Evolutionary conservation across 2,888 invertebrate species (phyloP).

Genomic region (Apeira syringaria): DNA sequence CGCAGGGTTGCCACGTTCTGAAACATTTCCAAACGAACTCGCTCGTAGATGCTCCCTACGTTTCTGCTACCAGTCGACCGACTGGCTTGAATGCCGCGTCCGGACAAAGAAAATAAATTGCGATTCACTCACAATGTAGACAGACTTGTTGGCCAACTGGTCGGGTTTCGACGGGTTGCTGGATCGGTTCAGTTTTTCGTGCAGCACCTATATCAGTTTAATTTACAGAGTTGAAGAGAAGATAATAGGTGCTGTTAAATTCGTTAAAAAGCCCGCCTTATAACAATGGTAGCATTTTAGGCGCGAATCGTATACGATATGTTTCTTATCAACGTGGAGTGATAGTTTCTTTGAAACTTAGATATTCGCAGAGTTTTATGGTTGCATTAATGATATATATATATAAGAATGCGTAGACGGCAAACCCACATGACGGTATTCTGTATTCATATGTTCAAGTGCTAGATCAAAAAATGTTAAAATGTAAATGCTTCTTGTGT

Average conservation of each 20-base stretch:
- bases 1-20: constrained; percentile 32
- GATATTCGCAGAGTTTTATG: no score
- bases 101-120: constrained; percentile 79
- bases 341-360: no score
- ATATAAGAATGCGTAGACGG: no score
- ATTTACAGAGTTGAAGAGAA: constrained; percentile 74
- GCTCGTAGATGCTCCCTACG: constrained; percentile 39
- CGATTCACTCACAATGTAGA: constrained; percentile 49
- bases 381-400: no score
- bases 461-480: no score
- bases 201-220: constrained; percentile 62
- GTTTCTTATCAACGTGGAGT: background rate
- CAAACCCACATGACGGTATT: no score
- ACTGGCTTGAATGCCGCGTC: constrained; percentile 46
- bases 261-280: constrained; percentile 63
- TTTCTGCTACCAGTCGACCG: constrained; percentile 42
- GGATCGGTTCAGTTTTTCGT: constrained; percentile 49
- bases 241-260: constrained; percentile 75
- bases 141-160: constrained; percentile 32
- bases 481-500: no score
- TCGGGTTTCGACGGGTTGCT: constrained; percentile 43
- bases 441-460: no score
- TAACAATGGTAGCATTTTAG: constrained; percentile 30
- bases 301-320: constrained; percentile 1
- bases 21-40: constrained; percentile 42